phyloP scores from a whole-genome alignment of 2,888 invertebrate genomes.

The Andrena chrysosceles region DNA sequence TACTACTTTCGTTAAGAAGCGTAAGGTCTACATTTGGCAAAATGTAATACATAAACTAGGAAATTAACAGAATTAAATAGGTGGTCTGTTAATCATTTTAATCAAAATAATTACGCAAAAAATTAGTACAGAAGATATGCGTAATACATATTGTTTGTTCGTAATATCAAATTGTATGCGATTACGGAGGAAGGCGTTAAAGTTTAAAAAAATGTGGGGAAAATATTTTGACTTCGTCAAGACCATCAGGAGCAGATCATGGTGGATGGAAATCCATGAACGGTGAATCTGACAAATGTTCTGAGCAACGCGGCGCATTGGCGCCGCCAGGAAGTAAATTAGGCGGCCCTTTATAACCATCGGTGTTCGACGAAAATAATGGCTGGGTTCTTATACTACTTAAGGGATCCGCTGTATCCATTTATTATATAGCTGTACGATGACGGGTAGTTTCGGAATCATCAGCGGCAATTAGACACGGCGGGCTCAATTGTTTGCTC shows the following conservation, averaged over 20 bases:
- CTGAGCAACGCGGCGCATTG: slow-evolving; percentile 38
- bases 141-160: not conserved
- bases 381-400: slow-evolving; percentile 56
- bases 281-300: slow-evolving; percentile 53
- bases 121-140: too few species aligned
- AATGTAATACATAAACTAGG: too few species aligned
- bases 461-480: slow-evolving; percentile 76
- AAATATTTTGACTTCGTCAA: not conserved
- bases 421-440: slow-evolving; percentile 69
- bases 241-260: not conserved
- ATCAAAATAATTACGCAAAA: too few species aligned
- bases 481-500: slow-evolving; percentile 77
- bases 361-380: slow-evolving; percentile 66
- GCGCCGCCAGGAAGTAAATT: slow-evolving; percentile 69
- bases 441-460: slow-evolving; percentile 72
- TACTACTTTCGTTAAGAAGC: too few species aligned
- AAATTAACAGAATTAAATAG: too few species aligned
- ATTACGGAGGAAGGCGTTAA: not conserved
- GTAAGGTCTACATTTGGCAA: too few species aligned
- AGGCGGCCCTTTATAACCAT: slow-evolving; percentile 67
- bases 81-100: too few species aligned
- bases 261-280: not conserved
- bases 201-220: not conserved
- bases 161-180: not conserved
- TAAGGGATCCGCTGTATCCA: slow-evolving; percentile 67